Percentiles rank a stretch among this genome's conserved stretches.
phyloP scores from a whole-genome alignment of 1,140 invertebrate species.

The Campoletis sonorensis region DNA sequence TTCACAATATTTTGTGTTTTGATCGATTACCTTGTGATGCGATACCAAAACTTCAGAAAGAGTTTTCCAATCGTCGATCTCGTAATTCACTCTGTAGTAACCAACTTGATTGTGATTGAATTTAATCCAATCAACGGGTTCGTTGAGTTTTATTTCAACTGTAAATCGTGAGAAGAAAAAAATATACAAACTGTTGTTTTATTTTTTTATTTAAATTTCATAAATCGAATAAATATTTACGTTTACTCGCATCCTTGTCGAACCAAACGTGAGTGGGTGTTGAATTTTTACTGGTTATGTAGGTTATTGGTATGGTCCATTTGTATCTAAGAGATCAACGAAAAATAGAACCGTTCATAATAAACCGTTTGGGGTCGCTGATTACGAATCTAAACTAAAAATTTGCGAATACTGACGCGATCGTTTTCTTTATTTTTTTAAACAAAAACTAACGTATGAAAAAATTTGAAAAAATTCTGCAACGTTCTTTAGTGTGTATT shows the following conservation, averaged over 20 bases:
- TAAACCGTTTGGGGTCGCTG: too few relatives aligned
- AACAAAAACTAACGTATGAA: too few relatives aligned
- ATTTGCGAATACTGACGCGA: too few relatives aligned
- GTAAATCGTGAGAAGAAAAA: conserved; percentile 44
- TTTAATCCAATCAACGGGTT: conserved; percentile 86
- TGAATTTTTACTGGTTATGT: conserved; percentile 79
- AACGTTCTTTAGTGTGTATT: too few relatives aligned
- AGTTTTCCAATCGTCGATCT: conserved; percentile 80
- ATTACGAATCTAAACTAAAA: too few relatives aligned
- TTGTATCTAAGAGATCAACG: conserved; percentile 79
- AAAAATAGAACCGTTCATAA: too few relatives aligned
- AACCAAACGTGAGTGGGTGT: conserved; percentile 79
- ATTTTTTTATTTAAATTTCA: too few relatives aligned
- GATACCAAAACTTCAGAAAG: conserved; percentile 78
- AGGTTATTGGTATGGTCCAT: conserved; percentile 91
- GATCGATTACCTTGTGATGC: conserved; percentile 75
- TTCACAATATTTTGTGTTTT: neutral
- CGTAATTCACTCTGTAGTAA: conserved; percentile 93
- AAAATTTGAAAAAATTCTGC: too few relatives aligned
- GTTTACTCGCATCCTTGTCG: conserved; percentile 74
- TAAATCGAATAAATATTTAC: conserved; percentile 71
- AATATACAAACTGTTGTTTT: neutral
- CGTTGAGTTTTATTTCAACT: conserved; percentile 74
- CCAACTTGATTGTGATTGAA: conserved; percentile 91
- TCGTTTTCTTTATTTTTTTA: too few relatives aligned